Conservation (phyloP, 2,888 invertebrate genomes). For the Andrena haemorrhoa region DNA sequence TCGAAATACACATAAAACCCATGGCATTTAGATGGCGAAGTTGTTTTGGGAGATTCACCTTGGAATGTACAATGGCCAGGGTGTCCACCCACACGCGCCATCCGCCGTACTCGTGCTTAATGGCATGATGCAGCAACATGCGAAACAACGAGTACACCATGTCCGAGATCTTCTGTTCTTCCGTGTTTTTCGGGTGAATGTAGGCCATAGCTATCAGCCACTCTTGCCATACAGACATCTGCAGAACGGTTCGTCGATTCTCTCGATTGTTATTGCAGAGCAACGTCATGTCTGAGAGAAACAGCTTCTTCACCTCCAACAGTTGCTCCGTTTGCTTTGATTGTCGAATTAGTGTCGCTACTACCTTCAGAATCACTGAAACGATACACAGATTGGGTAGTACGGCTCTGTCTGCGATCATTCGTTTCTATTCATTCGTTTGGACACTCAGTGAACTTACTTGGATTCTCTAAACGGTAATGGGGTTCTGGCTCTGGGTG, state of each 20-base stretch:
- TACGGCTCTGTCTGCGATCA: too few species aligned
- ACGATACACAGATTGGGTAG: slow-evolving; percentile 58
- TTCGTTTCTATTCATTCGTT: not conserved
- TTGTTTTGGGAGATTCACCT: slow-evolving; percentile 87
- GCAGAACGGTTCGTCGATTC: slow-evolving; percentile 97
- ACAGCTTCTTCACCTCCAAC: slow-evolving; percentile 97
- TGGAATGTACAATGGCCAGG: slow-evolving; percentile 99
- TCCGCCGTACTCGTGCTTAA: slow-evolving; percentile 99
- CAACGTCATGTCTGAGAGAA: slow-evolving; percentile 99
- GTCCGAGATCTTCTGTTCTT: slow-evolving; percentile 98
- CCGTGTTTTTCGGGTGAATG: slow-evolving; percentile 97
- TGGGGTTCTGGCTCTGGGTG: slow-evolving; percentile 98
- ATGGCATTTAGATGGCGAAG: not conserved
- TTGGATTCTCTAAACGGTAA: slow-evolving; percentile 97
- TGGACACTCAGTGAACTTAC: slow-evolving; percentile 87
- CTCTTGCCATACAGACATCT: slow-evolving; percentile 99
- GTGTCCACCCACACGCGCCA: slow-evolving; percentile 99
- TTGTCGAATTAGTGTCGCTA: slow-evolving; percentile 98
- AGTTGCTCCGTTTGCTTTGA: slow-evolving; percentile 97
- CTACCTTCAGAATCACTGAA: slow-evolving; percentile 98
- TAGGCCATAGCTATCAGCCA: slow-evolving; percentile 99
- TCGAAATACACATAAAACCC: slow-evolving; percentile 18
- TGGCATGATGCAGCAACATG: slow-evolving; percentile 99
- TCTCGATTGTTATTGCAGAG: slow-evolving; percentile 98
- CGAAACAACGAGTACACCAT: slow-evolving; percentile 99